Evolutionary conservation across 2,113 vertebrate species (phyloP), one percentile per base, ranked within the genome.

Genomic region (Cavia porcellus): DNA sequence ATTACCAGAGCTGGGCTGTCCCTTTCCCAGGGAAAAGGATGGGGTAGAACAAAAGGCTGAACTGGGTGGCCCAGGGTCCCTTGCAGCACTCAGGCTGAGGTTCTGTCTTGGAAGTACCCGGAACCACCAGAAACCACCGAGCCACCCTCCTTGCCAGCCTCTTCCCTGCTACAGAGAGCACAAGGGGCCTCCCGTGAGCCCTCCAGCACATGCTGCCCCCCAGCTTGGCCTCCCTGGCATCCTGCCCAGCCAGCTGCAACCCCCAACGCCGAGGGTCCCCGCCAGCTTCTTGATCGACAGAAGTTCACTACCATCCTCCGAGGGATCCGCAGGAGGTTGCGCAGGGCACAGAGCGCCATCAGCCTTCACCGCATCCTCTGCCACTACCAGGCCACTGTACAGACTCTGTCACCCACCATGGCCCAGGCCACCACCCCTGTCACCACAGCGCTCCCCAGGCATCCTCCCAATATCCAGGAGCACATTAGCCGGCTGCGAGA

Each of bases 91-190:
- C 82, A 97, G 90, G 55, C 90, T 97, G 90, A 89, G 90, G 86
- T 96, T 96, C 96, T 92, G 19, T 97, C 3, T 96, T 97, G 96
- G 97, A 97, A 97, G 92, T 38, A 17, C 8, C 2, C 0, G 72
- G 84, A 96, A 62, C 89, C 91, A n/a, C 30, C 0, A 35, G 89
- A 96, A 86, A 95, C 68, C 0, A 2, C 50, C 0, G 3, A 24
- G 9, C 57, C 68, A 32, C 52, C 15, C 47, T 84, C 82, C 61
- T 42, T 0, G 0, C 77, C 83, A 70, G 57, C 50, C 90, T 64
- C 64, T 0, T 50, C 77, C 5, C 20, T 6, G 61, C 83, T n/a
- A 13, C 45, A 50, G 82, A 85, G 92, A 59, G 28, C 87, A 35
- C 70, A 0, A 14, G 13, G 0, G 57, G 50, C 57, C 74, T 68